Evolutionary conservation across 2,797 vertebrate species (phyloP), one percentile per base, ranked within the genome.

Genomic region (Geotrypetes seraphini): DNA sequence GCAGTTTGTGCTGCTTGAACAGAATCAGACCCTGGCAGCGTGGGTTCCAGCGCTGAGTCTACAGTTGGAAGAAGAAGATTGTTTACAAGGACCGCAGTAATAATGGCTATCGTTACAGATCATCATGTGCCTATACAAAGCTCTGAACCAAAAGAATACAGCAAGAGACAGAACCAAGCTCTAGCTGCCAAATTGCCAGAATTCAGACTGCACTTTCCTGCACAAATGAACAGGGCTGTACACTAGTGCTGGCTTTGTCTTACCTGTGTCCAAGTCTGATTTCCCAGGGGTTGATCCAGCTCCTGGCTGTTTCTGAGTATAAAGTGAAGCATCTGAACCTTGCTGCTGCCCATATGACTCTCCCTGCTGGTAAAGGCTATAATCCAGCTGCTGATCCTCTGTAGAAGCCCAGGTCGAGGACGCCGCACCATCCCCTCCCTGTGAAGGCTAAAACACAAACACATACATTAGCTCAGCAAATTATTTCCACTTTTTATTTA

Each of bases 291-390:
- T n/a, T n/a, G n/a, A n/a, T n/a, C 50, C 57, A 8, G 58, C 12
- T 23, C 63, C 45, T 11, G 53, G 29, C 8, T 54, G 52, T 33
- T 59, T 39, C 63, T 60, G 53, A 38, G 62, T 33, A 60, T 51
- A 48, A 51, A 56, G 39, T 43, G 60, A 22, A 3, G 51, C 43
- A 28, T 61, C 46, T 25, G 59, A 45, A 26, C 66, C 33, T 10
- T 75, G 76, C n/a, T n/a, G 39, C 57, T 22, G n/a, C 19, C 75
- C 51, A 19, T 84, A 82, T 32, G 57, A 15, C 45, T 75, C 84
- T 61, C 87, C 86, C 55, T 92, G 88, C 60, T 89, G 89, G 66
- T 85, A 89, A 39, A 85, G 77, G 24, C 63, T 22, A n/a, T 80
- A 61, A 59, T 89, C 88, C 3, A 49, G 27, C 12, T 64, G 38